A percentile compares a stretch with the other conserved stretches of the same genome.
Evolutionary conservation across 2,113 vertebrate species (phyloP).

Genomic region (Capreolus pygargus): DNA sequence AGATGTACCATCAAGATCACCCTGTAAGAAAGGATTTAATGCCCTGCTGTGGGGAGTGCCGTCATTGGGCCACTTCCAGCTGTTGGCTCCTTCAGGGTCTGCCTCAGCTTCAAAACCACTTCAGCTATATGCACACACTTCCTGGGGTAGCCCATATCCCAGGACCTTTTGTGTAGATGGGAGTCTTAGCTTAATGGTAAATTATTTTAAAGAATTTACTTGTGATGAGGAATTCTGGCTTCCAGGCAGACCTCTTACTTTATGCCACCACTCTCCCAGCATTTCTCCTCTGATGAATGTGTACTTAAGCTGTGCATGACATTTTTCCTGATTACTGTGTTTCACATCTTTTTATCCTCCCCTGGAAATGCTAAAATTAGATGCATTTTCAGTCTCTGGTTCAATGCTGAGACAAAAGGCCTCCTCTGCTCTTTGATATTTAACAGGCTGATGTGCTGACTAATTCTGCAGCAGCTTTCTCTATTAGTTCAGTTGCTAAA

Average conservation of each 20-base stretch:
- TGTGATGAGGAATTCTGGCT: slow-evolving; percentile 41
- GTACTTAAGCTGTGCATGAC: slow-evolving; percentile 7
- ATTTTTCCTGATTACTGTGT: slow-evolving; percentile 57
- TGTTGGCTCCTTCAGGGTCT: background rate
- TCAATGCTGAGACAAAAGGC: slow-evolving; percentile 64
- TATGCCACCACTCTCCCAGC: background rate
- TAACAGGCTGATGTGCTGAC: slow-evolving; percentile 65
- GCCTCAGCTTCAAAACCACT: background rate
- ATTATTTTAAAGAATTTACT: slow-evolving; percentile 32
- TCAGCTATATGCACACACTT: background rate
- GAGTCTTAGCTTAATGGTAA: background rate
- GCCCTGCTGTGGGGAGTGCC: background rate
- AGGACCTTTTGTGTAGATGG: background rate
- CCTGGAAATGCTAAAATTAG: slow-evolving; percentile 64
- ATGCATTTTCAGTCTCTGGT: slow-evolving; percentile 48
- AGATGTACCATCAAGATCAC: background rate
- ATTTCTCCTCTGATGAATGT: slow-evolving; percentile 25
- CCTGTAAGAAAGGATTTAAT: background rate
- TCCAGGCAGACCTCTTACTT: slow-evolving; percentile 1
- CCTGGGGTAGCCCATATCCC: background rate
- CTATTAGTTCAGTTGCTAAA: slow-evolving; percentile 62
- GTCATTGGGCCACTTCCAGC: background rate
- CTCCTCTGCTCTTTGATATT: slow-evolving; percentile 60
- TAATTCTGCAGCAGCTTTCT: slow-evolving; percentile 48
- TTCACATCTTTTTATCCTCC: slow-evolving; percentile 42